Conservation (phyloP, 2,888 invertebrate species). For the Mechanitis messenoides region DNA sequence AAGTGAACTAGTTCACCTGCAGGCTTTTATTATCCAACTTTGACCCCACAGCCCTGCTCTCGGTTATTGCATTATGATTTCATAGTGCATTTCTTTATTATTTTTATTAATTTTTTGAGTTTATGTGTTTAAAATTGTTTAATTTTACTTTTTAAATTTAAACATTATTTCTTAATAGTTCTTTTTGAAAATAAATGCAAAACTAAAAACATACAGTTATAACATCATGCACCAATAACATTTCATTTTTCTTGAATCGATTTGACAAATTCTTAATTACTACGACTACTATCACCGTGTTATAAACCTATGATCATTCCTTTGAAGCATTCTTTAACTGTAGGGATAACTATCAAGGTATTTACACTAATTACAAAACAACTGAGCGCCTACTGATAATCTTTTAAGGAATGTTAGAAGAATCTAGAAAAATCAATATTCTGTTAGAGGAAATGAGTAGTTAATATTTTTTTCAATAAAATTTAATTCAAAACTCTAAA, state of each 20-base stretch:
- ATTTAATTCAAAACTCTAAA: too few species aligned
- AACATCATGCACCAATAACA: neutral
- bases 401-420: neutral
- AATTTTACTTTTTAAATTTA: too few species aligned
- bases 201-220: neutral
- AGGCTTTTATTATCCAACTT: conserved; percentile 32
- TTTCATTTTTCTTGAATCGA: neutral
- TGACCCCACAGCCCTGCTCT: conserved; percentile 25
- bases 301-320: conserved; percentile 64
- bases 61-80: conserved; percentile 24
- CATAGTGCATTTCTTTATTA: conserved; percentile 16
- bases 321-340: conserved; percentile 56
- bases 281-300: conserved; percentile 70
- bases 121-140: too few species aligned
- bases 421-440: neutral
- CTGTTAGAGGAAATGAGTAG: neutral
- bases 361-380: conserved; percentile 69
- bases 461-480: too few species aligned
- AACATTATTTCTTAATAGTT: too few species aligned
- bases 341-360: conserved; percentile 41
- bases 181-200: too few species aligned
- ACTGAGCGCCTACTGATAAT: conserved; percentile 50
- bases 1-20: conserved; percentile 32
- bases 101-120: neutral
- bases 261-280: conserved; percentile 24